These are phyloP conservation scores for Scatophagus argus DNA, from an alignment of 2,113 vertebrate genomes.

Conservation along the genomic window DNA sequence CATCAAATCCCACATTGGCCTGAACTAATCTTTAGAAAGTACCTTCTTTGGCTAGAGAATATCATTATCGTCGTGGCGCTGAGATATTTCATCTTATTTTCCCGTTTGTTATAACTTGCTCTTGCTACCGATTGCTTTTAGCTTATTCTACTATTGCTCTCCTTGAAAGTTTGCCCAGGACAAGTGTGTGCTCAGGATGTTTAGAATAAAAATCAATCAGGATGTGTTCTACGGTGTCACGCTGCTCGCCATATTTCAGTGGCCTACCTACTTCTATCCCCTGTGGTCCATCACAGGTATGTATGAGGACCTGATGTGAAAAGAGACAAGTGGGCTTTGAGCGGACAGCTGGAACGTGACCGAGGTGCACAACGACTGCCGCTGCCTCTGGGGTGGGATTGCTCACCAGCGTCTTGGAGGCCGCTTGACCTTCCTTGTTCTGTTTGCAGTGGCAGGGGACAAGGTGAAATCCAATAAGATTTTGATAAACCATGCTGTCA, in stretches of 20 bases:
- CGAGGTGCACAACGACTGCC: slow-evolving; percentile 13
- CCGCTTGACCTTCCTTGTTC: slow-evolving; percentile 59
- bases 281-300: slow-evolving; percentile 19
- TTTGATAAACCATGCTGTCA: slow-evolving; percentile 55
- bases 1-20: neutral
- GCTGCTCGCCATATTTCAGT: slow-evolving; percentile 22
- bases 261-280: neutral
- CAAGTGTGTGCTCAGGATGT: slow-evolving; percentile 20
- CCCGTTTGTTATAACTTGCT: neutral
- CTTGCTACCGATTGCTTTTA: neutral
- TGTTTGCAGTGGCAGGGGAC: slow-evolving; percentile 29
- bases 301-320: slow-evolving; percentile 36
- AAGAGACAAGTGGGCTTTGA: slow-evolving; percentile 49
- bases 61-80: neutral
- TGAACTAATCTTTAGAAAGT: neutral
- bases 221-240: neutral
- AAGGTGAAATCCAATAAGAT: slow-evolving; percentile 53
- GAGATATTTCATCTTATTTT: neutral
- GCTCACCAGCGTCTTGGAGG: slow-evolving; percentile 18
- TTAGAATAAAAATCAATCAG: slow-evolving; percentile 43
- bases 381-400: slow-evolving; percentile 25
- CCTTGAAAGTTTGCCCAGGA: slow-evolving; percentile 8
- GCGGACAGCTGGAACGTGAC: slow-evolving; percentile 48
- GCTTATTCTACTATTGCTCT: neutral
- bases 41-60: too few species aligned